Evolutionary conservation across 2,113 vertebrate species (phyloP).

Genomic region (Cyrtonyx montezumae): DNA sequence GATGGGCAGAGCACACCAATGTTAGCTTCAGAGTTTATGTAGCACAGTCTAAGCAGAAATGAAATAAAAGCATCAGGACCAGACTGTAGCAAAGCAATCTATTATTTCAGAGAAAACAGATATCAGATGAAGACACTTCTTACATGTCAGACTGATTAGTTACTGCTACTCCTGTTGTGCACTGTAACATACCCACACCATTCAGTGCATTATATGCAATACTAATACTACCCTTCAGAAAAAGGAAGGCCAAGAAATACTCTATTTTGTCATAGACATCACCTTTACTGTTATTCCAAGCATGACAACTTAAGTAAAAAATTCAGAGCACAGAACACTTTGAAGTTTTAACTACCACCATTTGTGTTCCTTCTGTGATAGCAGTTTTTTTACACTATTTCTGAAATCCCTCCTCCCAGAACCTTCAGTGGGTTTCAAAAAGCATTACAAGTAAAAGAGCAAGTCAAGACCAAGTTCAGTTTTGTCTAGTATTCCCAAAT

Average conservation of each 20-base stretch:
- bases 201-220: conserved; percentile 28
- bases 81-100: conserved; percentile 43
- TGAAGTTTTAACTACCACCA: conserved; percentile 63
- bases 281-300: conserved; percentile 81
- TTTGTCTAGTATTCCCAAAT: conserved; percentile 42
- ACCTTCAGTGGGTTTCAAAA: conserved; percentile 34
- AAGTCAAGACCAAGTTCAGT: conserved; percentile 66
- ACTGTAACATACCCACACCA: conserved; percentile 33
- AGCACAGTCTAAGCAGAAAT: not conserved
- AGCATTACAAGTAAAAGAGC: conserved; percentile 8
- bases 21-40: not conserved
- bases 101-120: conserved; percentile 23
- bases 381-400: conserved; percentile 54
- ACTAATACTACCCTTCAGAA: conserved; percentile 53
- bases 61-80: not conserved
- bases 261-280: conserved; percentile 74
- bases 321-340: conserved; percentile 74
- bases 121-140: not conserved
- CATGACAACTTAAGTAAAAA: conserved; percentile 74
- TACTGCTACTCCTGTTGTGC: conserved; percentile 9
- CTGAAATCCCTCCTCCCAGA: conserved; percentile 28
- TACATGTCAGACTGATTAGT: conserved; percentile 10
- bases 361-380: conserved; percentile 63
- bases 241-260: conserved; percentile 75
- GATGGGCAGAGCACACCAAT: not conserved